Conservation (phyloP, 2,797 vertebrate species). For the Threskiornis aethiopicus region DNA sequence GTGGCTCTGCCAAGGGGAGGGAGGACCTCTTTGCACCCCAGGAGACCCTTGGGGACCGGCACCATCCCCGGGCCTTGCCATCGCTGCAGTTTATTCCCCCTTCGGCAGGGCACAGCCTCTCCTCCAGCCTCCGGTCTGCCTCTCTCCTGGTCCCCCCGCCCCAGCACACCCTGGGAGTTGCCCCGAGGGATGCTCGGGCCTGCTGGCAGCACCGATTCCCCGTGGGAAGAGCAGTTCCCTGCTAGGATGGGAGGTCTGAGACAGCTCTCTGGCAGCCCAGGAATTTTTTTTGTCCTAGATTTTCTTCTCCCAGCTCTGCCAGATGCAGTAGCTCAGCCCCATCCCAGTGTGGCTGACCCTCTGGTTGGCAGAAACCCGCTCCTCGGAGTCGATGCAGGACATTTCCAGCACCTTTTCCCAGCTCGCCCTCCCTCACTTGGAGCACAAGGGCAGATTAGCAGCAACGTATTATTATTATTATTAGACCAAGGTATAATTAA, state of each 20-base stretch:
- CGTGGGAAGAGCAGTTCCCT: neutral
- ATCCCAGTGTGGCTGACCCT: neutral
- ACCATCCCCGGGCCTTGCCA: neutral
- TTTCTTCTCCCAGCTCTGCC: neutral
- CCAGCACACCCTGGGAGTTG: neutral
- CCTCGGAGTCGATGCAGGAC: neutral
- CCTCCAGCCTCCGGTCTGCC: neutral
- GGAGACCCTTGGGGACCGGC: neutral
- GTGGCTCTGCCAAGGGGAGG: neutral
- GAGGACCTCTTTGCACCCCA: neutral
- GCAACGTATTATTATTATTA: neutral
- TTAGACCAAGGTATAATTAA: neutral
- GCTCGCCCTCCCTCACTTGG: neutral
- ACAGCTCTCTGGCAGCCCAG: neutral
- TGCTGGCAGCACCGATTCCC: neutral
- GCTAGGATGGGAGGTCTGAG: neutral
- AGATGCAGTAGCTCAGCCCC: neutral
- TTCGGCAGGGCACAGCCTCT: neutral
- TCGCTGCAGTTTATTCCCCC: neutral
- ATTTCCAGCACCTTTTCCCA: neutral
- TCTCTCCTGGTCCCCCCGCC: neutral
- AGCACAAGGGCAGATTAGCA: neutral
- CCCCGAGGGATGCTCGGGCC: neutral
- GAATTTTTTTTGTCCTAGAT: neutral
- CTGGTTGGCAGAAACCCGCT: neutral